Conservation (phyloP, 2,797 vertebrate genomes). For the Muscicapa comitata region DNA sequence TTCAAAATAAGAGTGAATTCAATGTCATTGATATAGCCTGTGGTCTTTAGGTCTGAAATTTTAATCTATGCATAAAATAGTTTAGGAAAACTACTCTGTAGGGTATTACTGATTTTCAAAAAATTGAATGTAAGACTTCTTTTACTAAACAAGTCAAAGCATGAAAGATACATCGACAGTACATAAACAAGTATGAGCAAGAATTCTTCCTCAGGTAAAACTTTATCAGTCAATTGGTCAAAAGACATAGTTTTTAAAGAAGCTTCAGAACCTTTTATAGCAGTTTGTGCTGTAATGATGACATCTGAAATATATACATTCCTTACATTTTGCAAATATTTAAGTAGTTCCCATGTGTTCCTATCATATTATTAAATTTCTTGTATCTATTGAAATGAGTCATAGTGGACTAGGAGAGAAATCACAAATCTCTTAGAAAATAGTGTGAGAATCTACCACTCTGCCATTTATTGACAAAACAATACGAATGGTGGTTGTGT, state of each 20-base stretch:
- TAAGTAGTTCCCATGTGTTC: rapidly evolving
- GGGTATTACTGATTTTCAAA: background rate
- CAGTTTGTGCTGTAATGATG: background rate
- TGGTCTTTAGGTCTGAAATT: background rate
- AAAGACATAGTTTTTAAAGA: background rate
- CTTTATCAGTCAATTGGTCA: background rate
- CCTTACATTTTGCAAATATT: background rate
- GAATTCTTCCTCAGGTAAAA: background rate
- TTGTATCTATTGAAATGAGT: background rate
- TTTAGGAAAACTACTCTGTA: background rate
- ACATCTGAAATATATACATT: background rate
- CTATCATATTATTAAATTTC: background rate
- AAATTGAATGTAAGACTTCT: background rate
- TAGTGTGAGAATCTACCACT: background rate
- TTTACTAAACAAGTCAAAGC: background rate
- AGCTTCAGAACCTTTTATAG: background rate
- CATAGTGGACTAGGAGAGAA: background rate
- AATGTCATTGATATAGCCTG: background rate
- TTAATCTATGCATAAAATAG: background rate
- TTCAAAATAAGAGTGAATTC: background rate
- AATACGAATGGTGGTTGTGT: background rate
- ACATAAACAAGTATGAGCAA: rapidly evolving
- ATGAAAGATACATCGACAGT: background rate
- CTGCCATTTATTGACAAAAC: background rate
- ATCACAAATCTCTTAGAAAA: background rate